Evolutionary conservation across 30 jellyfish, hydroid and myxozoan species (phyloP), one percentile per base, ranked within the genome.

Genomic region (Aurelia sp.): DNA sequence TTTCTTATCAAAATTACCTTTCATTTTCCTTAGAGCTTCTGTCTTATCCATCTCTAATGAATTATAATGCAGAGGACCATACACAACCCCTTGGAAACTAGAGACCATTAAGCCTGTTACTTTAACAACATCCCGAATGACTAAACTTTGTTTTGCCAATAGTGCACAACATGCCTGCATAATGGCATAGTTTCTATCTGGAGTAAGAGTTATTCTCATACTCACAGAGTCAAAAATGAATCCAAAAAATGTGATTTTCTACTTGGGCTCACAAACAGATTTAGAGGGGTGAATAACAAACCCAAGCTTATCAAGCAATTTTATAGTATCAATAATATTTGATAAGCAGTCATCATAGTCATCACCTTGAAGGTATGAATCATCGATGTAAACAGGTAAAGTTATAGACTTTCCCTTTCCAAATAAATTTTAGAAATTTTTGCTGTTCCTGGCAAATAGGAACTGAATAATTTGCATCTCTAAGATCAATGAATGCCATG

Each of bases 11-110:
- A 41, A 67, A 58, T 37, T 77, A 67, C 86, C 87, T 35, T 37
- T 62, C 9, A 66, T 31, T 11, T 1, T 11, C 73, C 70, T 76
- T 50, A 77, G 81, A 21, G 88, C 91, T 62, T 18, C 58, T 44
- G 73, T 87, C 61, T 77, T 87, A 59, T 67, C 74, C 55, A 61
- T 52, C 53, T 87, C 91, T 33, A 87, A 19, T 47, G 33, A 17
- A 27, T 80, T 68, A 67, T 76, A 87, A 77, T 55, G 83, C 18
- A 76, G 58, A 50, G 84, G 96, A 8, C 90, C 90, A 33, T 33
- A 62, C 66, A 75, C 44, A 17, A 44, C 81, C 13, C 90, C 96
- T 48, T 86, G 96, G 33, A 86, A 76, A 51, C 90, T 86, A 35
- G 85, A 63, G 6, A 64, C 74, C n/a, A 76, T 40, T 21, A 18